phyloP scores from a whole-genome alignment of 2,888 invertebrate species.

The Papilio protenor region DNA sequence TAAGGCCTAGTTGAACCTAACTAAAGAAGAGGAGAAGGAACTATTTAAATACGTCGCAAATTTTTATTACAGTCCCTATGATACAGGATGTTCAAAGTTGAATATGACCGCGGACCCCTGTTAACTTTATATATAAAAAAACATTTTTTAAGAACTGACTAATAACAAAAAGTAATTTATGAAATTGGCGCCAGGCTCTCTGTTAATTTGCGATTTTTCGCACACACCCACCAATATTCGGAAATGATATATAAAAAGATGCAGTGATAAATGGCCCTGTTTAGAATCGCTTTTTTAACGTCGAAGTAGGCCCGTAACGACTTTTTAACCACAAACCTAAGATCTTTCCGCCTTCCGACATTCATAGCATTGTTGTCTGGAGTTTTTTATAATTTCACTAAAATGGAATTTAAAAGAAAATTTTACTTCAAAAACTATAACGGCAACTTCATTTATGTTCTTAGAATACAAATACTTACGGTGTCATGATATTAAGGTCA shows the following conservation, averaged over 20 bases:
- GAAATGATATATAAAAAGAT: conserved; percentile 43
- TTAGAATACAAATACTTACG: background rate
- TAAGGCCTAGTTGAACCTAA: too few species aligned
- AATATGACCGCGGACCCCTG: too few species aligned
- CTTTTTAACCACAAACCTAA: background rate
- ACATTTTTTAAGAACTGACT: background rate
- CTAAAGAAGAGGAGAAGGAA: too few species aligned
- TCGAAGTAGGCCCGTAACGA: background rate
- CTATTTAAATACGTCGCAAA: too few species aligned
- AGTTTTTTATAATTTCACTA: background rate
- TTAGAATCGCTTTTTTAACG: conserved; percentile 35
- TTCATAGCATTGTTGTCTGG: background rate
- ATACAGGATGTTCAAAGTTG: too few species aligned
- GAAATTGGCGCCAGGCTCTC: conserved; percentile 59
- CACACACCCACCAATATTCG: conserved; percentile 66
- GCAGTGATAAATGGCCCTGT: conserved; percentile 44
- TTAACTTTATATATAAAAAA: background rate
- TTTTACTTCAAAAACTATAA: background rate
- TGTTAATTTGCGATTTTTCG: conserved; percentile 80
- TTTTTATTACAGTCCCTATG: too few species aligned
- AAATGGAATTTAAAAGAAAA: background rate
- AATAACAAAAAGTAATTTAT: conserved; percentile 49
- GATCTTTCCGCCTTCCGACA: too few species aligned
- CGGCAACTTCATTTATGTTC: background rate
- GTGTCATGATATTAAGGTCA: conserved; percentile 11